Percentiles rank a stretch among this genome's conserved stretches.
These are phyloP conservation scores for Liasis olivaceus DNA, from an alignment of 2,797 vertebrate genomes.

Conservation along the genomic window DNA sequence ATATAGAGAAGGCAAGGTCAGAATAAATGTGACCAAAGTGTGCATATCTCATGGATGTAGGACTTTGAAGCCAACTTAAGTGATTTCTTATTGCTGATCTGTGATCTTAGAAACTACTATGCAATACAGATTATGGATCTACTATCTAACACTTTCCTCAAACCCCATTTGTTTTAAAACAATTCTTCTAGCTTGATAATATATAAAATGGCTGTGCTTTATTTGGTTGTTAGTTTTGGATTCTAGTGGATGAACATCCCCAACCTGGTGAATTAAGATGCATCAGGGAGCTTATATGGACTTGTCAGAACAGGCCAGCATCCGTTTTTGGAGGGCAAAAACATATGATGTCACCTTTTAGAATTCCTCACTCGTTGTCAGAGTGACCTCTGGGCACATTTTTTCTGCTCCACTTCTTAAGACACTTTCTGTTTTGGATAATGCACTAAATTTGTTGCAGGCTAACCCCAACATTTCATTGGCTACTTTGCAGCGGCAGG, in stretches of 20 bases:
- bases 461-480: background rate
- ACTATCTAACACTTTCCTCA: background rate
- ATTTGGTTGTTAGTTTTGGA: background rate
- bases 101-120: background rate
- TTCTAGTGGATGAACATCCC: background rate
- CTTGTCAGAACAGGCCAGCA: background rate
- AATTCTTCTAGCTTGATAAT: background rate
- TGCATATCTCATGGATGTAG: background rate
- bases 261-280: background rate
- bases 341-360: background rate
- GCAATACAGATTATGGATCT: background rate
- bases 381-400: background rate
- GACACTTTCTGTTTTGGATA: background rate
- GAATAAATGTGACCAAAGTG: conserved; percentile 16
- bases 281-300: background rate
- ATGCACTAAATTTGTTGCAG: background rate
- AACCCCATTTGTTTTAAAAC: background rate
- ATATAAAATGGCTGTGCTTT: background rate
- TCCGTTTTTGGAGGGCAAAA: background rate
- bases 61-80: background rate
- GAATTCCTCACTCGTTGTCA: background rate
- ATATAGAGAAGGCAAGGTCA: conserved; percentile 34
- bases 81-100: background rate
- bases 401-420: background rate
- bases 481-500: background rate